Conservation (phyloP, 92 coral and sea anemone genomes). For the Epizoanthus stellaris region DNA sequence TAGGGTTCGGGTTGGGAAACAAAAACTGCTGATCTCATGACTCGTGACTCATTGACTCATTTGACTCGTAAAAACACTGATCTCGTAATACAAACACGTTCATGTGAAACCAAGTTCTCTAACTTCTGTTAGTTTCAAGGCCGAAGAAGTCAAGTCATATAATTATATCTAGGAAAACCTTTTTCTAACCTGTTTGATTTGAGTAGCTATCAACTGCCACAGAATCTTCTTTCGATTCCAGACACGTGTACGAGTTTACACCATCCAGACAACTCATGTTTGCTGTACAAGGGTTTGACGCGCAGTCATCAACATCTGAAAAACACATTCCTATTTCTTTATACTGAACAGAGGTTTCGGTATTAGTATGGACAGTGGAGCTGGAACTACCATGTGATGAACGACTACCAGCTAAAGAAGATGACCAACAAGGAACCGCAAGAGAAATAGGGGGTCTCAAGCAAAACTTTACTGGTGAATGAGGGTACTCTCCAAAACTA, state of each 20-base stretch:
- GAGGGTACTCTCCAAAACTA: not conserved
- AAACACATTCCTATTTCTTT: not conserved
- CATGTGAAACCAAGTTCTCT: no score
- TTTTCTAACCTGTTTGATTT: constrained; percentile 24
- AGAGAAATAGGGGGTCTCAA: not conserved
- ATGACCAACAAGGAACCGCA: no score
- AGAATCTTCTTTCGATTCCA: not conserved
- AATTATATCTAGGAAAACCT: no score
- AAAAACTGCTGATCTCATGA: no score
- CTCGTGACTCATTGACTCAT: no score
- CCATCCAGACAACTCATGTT: constrained; percentile 71
- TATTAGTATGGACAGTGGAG: not conserved
- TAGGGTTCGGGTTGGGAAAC: no score
- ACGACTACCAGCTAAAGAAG: no score
- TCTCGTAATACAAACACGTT: no score
- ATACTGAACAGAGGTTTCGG: not conserved
- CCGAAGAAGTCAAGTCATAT: no score
- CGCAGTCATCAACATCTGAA: constrained; percentile 77
- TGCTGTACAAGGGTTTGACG: constrained; percentile 67
- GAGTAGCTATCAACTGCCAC: not conserved
- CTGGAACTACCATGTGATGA: no score
- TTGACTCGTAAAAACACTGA: no score
- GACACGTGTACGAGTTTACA: constrained; percentile 55
- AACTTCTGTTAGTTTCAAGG: no score
- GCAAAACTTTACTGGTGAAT: not conserved